These are phyloP conservation scores for Pavo muticus DNA, from an alignment of 2,113 vertebrate genomes.

Conservation along the genomic window DNA sequence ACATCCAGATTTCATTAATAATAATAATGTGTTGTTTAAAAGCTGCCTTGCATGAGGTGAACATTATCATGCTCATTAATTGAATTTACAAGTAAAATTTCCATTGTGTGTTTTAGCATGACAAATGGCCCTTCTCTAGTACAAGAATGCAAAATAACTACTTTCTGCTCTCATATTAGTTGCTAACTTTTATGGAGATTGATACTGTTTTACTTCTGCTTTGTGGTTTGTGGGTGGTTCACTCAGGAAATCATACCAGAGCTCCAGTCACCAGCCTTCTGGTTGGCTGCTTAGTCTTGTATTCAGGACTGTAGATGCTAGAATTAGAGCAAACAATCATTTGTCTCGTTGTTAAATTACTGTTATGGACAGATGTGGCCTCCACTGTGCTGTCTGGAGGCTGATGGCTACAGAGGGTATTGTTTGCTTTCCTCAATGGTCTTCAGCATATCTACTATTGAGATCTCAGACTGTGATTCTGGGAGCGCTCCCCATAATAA, in stretches of 20 bases:
- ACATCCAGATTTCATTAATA: background rate
- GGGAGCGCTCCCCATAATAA: background rate
- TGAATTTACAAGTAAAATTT: constrained; percentile 4
- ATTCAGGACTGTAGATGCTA: constrained; percentile 11
- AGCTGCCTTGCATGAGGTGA: background rate
- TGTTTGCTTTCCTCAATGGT: constrained; percentile 11
- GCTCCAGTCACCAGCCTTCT: background rate
- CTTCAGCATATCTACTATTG: background rate
- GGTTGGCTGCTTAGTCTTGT: background rate
- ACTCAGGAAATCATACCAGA: background rate
- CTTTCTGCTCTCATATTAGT: background rate
- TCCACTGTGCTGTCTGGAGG: constrained; percentile 1
- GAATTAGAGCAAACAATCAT: constrained; percentile 22
- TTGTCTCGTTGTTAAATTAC: constrained; percentile 1
- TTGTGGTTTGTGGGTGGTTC: background rate
- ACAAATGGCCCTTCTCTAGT: background rate
- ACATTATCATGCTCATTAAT: background rate
- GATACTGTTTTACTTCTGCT: background rate
- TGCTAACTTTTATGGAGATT: background rate
- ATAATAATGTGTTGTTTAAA: background rate
- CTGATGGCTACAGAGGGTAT: background rate
- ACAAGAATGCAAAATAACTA: background rate
- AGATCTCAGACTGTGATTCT: background rate
- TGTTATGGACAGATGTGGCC: background rate
- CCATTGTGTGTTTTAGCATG: background rate